Percentiles rank a stretch among this genome's conserved stretches.
Evolutionary conservation across 2,113 vertebrate species (phyloP).

Genomic region (Zosterops pallidus): DNA sequence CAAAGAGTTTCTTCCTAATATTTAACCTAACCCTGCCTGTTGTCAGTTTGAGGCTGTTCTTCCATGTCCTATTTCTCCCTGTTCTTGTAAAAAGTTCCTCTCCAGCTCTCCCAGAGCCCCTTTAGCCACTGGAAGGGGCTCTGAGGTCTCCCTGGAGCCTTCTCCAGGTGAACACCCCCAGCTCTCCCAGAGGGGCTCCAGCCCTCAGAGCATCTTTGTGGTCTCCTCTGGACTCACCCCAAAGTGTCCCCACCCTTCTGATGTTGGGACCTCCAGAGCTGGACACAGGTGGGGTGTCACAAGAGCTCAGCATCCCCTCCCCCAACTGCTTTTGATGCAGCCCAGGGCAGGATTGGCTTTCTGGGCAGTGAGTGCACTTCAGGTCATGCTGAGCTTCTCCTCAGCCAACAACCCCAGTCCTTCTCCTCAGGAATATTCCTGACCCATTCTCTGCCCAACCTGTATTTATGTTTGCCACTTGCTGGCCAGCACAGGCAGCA

Average conservation of each 20-base stretch:
- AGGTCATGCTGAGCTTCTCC: neutral
- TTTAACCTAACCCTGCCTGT: neutral
- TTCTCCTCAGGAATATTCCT: neutral
- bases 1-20: neutral
- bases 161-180: neutral
- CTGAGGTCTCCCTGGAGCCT: neutral
- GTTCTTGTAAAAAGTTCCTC: neutral
- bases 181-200: neutral
- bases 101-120: neutral
- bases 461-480: neutral
- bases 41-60: neutral
- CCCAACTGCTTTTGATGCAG: neutral
- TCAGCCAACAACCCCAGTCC: neutral
- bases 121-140: neutral
- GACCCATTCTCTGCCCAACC: neutral
- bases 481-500: neutral
- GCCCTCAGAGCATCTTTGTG: neutral
- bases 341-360: neutral
- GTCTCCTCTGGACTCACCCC: neutral
- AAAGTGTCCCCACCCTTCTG: neutral
- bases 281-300: neutral
- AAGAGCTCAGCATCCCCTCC: neutral
- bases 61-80: neutral
- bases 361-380: neutral
- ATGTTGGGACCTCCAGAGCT: neutral